A percentile compares a stretch with the other conserved stretches of the same genome.
phyloP scores from a whole-genome alignment of 1,140 invertebrate genomes.

The Rhyacophila brunnea region DNA sequence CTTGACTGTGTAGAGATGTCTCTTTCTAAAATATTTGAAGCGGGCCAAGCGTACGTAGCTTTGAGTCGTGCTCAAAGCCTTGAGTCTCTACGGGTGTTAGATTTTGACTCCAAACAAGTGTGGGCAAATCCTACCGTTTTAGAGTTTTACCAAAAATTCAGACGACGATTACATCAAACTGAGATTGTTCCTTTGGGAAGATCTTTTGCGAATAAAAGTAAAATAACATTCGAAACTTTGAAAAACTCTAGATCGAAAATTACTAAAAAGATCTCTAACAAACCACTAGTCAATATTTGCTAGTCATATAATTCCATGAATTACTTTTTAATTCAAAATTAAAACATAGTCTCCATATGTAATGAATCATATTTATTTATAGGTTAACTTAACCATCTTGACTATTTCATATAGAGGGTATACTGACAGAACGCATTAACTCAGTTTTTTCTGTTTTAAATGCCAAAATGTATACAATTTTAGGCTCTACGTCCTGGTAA shows the following conservation, averaged over 20 bases:
- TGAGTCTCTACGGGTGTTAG: conserved; percentile 78
- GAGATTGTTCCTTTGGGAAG: conserved; percentile 66
- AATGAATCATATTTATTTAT: too few species aligned
- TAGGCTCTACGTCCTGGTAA: too few species aligned
- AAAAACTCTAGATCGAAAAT: conserved; percentile 46
- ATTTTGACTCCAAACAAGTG: conserved; percentile 84
- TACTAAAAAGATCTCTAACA: conserved; percentile 29
- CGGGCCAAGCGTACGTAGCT: conserved; percentile 95
- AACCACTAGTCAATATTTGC: conserved; percentile 31
- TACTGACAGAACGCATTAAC: too few species aligned
- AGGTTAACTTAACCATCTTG: too few species aligned
- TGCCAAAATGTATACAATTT: too few species aligned
- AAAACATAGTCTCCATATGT: too few species aligned
- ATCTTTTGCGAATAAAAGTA: conserved; percentile 51
- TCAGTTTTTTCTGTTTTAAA: too few species aligned
- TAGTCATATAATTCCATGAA: conserved; percentile 7
- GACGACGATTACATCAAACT: conserved; percentile 60
- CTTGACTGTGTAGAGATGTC: conserved; percentile 95
- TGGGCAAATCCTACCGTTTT: conserved; percentile 86
- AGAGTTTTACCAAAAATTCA: conserved; percentile 77
- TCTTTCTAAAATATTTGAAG: conserved; percentile 85
- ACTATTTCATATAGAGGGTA: too few species aligned
- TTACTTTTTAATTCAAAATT: neutral
- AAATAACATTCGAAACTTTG: conserved; percentile 42
- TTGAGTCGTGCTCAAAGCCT: conserved; percentile 87